Evolutionary conservation across 2,797 vertebrate genomes (phyloP), one percentile per base, ranked within the genome.

Genomic region (Chloroceryle inda): DNA sequence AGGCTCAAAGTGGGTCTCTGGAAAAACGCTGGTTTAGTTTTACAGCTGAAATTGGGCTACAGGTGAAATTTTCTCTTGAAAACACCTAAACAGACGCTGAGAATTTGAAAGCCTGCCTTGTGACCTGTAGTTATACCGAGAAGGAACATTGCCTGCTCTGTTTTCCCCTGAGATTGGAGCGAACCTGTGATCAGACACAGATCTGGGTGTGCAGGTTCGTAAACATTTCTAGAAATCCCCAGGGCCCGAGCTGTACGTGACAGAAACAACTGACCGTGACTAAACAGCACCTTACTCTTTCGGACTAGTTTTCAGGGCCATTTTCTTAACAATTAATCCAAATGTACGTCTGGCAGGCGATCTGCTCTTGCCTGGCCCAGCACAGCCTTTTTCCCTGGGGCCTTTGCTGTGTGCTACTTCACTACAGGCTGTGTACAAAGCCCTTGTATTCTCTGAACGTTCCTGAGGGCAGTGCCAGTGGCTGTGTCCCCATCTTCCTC

Each of bases 261-360:
- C 75, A 52, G 18, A 37, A 75, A 49, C 52, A 69, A 31, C 56
- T 64, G 58, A 12, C 20, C 58, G 17, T 14, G 38, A 40, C 42
- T 7, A 31, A 29, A 29, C 66, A 42, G 16, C 20, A 49, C 33
- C 38, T 93, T 83, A 76, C 69, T 79, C 63, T 85, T 93, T 64
- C 83, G 45, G 38, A 18, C 64, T 42, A 5, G 71, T 86, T 68
- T 75, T 47, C 0, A 2, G 50, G 55, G 16, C 17, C 67, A 61
- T 11, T 19, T 77, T 75, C 73, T 82, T 50, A 15, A 27, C 15
- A 50, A 27, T 50, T 33, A 59, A 56, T 5, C 10, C 49, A 61
- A 38, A 64, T 1, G 1, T 14, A 3, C 0, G 1, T 63, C 59
- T 55, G 38, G 23, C n/a, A 53, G 59, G 61, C 44, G 44, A 1